phyloP scores from a whole-genome alignment of 2,797 vertebrate species.

The Sebastes minor region DNA sequence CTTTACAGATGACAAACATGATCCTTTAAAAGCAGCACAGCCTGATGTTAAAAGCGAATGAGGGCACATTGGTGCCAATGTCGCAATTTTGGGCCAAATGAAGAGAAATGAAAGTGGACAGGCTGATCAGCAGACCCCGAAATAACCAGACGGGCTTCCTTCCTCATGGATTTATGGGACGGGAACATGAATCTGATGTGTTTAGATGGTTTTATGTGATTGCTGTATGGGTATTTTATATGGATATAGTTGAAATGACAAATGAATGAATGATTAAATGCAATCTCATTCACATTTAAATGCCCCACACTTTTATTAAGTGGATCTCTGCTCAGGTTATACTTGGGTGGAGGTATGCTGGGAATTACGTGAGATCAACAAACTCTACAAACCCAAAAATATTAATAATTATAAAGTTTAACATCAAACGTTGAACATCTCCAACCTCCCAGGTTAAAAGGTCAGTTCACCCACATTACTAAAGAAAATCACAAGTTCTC shows the following conservation, averaged over 20 bases:
- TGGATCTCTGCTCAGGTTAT: neutral
- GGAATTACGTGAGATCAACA: too few species aligned
- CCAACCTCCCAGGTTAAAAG: too few species aligned
- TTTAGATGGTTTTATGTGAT: neutral
- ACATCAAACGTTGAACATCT: neutral
- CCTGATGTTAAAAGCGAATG: neutral
- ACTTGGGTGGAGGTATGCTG: neutral
- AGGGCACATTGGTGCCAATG: neutral
- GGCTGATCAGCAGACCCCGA: neutral
- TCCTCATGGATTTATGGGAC: neutral
- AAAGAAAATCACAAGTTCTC: neutral
- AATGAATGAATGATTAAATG: neutral
- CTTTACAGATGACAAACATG: neutral
- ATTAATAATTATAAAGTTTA: neutral
- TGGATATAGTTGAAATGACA: neutral
- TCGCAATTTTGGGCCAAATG: neutral
- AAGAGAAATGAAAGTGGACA: slow-evolving; percentile 16
- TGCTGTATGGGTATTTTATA: neutral
- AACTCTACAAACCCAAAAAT: too few species aligned
- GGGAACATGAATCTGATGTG: neutral
- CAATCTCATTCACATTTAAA: neutral
- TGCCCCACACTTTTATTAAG: neutral
- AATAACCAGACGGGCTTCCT: neutral
- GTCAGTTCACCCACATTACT: neutral
- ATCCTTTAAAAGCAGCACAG: neutral